Evolutionary conservation across 2,888 invertebrate genomes (phyloP).

Genomic region (Andrena flavipes): DNA sequence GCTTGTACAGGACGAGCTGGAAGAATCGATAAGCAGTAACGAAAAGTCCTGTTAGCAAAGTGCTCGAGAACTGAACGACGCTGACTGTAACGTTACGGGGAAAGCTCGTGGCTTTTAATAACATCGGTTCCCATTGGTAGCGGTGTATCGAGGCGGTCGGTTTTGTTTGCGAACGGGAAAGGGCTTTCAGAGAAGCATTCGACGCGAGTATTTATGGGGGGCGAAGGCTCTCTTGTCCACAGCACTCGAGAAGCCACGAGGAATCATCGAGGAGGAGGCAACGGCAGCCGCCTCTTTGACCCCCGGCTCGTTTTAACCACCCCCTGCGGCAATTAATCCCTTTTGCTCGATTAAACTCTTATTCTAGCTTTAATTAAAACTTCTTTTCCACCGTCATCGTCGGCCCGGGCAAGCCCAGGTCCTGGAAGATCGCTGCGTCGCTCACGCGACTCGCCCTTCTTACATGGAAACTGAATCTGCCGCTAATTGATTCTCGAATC

Average conservation of each 20-base stretch:
- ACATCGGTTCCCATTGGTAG: constrained; percentile 55
- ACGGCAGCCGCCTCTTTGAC: constrained; percentile 53
- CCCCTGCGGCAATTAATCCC: constrained; percentile 78
- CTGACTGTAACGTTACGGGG: constrained; percentile 37
- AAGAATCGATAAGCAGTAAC: constrained; percentile 40
- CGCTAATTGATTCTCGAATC: constrained; percentile 70
- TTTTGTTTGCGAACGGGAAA: constrained; percentile 56
- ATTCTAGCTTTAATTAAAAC: constrained; percentile 81
- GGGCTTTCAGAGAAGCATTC: constrained; percentile 55
- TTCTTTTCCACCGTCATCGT: constrained; percentile 74
- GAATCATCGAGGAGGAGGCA: constrained; percentile 53
- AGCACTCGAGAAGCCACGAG: constrained; percentile 54
- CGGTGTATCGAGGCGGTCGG: constrained; percentile 47
- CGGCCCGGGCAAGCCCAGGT: constrained; percentile 52
- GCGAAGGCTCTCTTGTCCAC: constrained; percentile 32
- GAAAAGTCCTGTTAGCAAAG: constrained; percentile 34
- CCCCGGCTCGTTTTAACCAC: constrained; percentile 58
- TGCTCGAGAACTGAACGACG: constrained; percentile 32
- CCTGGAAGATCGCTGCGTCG: constrained; percentile 61
- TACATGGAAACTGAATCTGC: constrained; percentile 65
- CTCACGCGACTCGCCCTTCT: constrained; percentile 50
- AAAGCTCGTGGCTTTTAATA: constrained; percentile 55
- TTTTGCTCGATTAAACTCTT: constrained; percentile 81
- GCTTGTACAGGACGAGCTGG: not conserved
- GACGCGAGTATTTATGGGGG: constrained; percentile 56